Evolutionary conservation across 2,113 vertebrate genomes (phyloP).

Genomic region (Eulacestoma nigropectus): DNA sequence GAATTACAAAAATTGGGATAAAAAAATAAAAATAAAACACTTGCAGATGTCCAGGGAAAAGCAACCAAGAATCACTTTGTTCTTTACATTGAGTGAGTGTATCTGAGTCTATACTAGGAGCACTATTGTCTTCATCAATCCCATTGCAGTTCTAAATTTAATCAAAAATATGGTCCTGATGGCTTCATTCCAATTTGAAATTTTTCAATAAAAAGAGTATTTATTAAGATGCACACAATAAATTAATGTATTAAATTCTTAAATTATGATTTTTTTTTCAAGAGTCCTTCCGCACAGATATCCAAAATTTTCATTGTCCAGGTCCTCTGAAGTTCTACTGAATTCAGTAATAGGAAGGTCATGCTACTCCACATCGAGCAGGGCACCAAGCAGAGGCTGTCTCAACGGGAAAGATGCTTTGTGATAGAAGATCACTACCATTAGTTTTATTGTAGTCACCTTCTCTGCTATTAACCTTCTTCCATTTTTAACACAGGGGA

Average conservation of each 20-base stretch:
- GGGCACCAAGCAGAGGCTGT: background rate
- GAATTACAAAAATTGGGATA: background rate
- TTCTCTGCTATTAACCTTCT: background rate
- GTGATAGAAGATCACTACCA: background rate
- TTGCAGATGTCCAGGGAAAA: background rate
- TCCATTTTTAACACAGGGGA: background rate
- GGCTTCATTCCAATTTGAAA: background rate
- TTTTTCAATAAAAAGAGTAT: background rate
- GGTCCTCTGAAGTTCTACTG: background rate
- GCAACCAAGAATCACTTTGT: background rate
- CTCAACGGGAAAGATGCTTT: background rate
- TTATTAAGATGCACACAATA: background rate
- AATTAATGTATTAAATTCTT: background rate
- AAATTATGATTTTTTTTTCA: background rate
- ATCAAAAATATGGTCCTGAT: background rate
- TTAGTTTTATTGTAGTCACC: background rate
- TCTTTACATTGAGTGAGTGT: background rate
- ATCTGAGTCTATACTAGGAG: background rate
- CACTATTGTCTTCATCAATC: background rate
- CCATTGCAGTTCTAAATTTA: background rate
- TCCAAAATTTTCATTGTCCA: background rate
- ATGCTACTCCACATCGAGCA: rapidly evolving
- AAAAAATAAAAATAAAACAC: background rate
- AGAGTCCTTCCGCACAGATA: background rate
- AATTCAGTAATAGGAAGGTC: background rate